Conservation (phyloP, 2,888 invertebrate species). For the Drosophila merina region DNA sequence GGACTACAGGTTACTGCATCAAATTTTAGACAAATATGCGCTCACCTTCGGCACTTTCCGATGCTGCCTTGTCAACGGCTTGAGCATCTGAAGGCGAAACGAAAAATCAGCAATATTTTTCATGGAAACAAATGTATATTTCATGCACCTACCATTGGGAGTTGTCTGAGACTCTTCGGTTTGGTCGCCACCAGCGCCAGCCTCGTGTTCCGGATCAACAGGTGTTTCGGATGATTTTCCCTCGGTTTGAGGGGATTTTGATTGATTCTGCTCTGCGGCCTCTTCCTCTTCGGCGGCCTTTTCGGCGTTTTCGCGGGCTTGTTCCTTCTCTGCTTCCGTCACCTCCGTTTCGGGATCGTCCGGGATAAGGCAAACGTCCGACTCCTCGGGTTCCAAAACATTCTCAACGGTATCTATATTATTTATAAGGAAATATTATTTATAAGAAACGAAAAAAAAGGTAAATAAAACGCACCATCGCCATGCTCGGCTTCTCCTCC, state of each 20-base stretch:
- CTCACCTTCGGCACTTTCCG: slow-evolving; percentile 55
- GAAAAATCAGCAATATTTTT: slow-evolving; percentile 4
- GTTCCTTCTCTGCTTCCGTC: slow-evolving; percentile 88
- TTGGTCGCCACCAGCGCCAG: slow-evolving; percentile 15
- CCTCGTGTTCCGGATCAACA: slow-evolving; percentile 30
- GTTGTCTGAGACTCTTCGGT: slow-evolving; percentile 41
- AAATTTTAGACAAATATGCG: too few relatives aligned
- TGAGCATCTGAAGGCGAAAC: slow-evolving; percentile 69
- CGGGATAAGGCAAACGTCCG: slow-evolving; percentile 88
- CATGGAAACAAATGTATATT: background rate
- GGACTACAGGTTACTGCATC: too few relatives aligned
- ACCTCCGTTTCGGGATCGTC: slow-evolving; percentile 88
- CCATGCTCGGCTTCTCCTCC: slow-evolving; percentile 59
- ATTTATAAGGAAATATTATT: background rate
- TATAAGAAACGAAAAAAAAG: background rate
- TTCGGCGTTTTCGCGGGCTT: slow-evolving; percentile 82
- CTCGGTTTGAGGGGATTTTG: slow-evolving; percentile 26
- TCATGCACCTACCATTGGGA: slow-evolving; percentile 52
- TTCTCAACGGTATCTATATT: slow-evolving; percentile 83
- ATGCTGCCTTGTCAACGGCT: slow-evolving; percentile 70
- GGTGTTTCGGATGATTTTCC: slow-evolving; percentile 1
- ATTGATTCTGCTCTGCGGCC: slow-evolving; percentile 56
- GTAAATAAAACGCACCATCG: slow-evolving; percentile 58
- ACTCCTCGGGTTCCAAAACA: slow-evolving; percentile 85
- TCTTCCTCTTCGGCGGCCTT: slow-evolving; percentile 73